Evolutionary conservation across 2,113 vertebrate genomes (phyloP), one percentile per base, ranked within the genome.

Genomic region (Spizaetus ornatus): DNA sequence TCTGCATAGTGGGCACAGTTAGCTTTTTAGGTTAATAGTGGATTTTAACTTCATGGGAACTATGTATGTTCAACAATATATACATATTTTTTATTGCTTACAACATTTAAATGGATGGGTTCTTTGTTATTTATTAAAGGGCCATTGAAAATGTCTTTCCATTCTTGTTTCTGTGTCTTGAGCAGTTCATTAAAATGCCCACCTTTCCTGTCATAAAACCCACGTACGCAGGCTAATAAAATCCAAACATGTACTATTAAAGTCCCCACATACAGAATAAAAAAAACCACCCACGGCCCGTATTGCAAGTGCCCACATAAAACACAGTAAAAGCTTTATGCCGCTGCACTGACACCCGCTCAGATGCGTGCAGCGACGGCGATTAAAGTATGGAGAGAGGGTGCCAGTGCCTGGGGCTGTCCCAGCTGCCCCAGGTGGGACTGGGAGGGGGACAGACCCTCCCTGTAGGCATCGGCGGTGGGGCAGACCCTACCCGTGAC

Each of bases 141-240:
- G n/a, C 73, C 56, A 50, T 19, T 78, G 92, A 70, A 93, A 93
- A 90, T 1, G 11, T 43, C 94, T 95, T 45, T 86, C 45, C 59
- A 15, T 61, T 45, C 73, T 66, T 14, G 42, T 42, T 93, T 55
- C 84, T 9, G 43, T 50, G 45, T 70, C 87, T 93, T 34, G 62
- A 82, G 88, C 88, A 82, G 82, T 83, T 93, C 91, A 73, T 80
- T 80, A 90, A 90, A 86, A 80, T 83, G 80, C 76, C 93, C 93
- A 92, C 95, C 89, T 86, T 91, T 86, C 76, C 89, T 76, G 63
- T 48, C 86, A 56, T 77, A 94, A 95, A 92, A 31, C 59, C 89
- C 89, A 58, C 2, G 13, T 76, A 62, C 12, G 11, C 82, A 32
- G 79, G 56, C 79, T 88, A 32, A 23, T 92, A 92, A 95, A 96